Conservation (phyloP, 2,888 invertebrate genomes). For the Lasioglossum zephyrum region DNA sequence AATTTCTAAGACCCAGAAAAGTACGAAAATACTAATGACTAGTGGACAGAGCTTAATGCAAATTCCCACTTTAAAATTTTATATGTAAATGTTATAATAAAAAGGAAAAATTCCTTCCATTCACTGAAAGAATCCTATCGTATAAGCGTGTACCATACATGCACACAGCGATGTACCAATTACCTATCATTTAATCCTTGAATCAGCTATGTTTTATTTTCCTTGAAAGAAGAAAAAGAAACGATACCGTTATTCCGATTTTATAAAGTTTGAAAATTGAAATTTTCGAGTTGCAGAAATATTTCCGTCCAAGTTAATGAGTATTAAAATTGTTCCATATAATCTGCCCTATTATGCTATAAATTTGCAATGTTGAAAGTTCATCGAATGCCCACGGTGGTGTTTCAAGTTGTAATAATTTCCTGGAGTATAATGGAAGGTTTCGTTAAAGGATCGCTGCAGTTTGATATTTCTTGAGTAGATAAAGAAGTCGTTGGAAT, state of each 20-base stretch:
- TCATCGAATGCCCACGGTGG: neutral
- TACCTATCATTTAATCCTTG: neutral
- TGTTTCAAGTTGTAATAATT: neutral
- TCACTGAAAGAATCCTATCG: neutral
- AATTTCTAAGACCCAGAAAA: neutral
- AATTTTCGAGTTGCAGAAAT: neutral
- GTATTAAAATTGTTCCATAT: neutral
- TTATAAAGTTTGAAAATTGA: neutral
- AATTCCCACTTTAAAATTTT: neutral
- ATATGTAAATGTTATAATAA: neutral
- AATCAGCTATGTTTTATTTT: neutral
- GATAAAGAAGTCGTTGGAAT: slow-evolving; percentile 20
- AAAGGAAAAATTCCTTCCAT: too few species aligned
- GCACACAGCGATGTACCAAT: neutral
- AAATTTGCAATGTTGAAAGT: neutral
- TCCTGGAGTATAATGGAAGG: neutral
- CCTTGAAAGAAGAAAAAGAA: neutral
- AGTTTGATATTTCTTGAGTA: slow-evolving; percentile 40
- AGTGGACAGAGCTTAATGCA: neutral
- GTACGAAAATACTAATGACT: neutral
- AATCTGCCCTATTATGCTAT: neutral
- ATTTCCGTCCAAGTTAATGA: neutral
- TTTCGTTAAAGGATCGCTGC: slow-evolving; percentile 28
- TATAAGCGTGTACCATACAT: neutral
- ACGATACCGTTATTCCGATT: neutral